These are phyloP conservation scores for Meghimatium bilineatum DNA, from an alignment of 2,888 invertebrate species.

Conservation along the genomic window DNA sequence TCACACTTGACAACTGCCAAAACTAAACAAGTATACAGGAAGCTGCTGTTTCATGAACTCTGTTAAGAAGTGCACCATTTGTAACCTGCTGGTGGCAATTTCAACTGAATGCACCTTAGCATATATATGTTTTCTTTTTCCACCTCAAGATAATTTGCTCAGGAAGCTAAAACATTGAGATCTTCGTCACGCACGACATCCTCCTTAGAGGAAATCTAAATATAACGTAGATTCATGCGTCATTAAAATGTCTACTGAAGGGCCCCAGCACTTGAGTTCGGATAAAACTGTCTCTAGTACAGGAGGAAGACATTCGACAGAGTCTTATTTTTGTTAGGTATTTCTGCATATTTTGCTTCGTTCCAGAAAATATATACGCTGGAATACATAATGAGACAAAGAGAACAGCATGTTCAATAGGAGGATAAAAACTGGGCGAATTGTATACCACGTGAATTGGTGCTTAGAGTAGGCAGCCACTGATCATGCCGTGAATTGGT, in stretches of 20 bases:
- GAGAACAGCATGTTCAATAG: too few species aligned
- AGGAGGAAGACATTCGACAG: too few species aligned
- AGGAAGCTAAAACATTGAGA: not conserved
- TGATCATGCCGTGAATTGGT: too few species aligned
- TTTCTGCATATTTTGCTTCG: too few species aligned
- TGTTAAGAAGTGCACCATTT: not conserved
- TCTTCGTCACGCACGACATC: not conserved
- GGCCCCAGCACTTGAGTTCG: not conserved
- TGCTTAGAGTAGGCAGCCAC: too few species aligned
- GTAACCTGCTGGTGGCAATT: not conserved
- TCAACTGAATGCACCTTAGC: not conserved
- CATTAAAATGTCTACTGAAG: not conserved
- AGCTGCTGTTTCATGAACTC: not conserved
- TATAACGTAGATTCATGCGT: not conserved
- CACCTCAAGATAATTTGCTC: not conserved
- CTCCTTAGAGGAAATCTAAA: not conserved
- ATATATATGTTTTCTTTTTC: not conserved
- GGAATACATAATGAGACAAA: too few species aligned
- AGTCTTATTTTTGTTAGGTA: too few species aligned
- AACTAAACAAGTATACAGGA: not conserved
- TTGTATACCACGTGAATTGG: too few species aligned
- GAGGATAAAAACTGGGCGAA: too few species aligned
- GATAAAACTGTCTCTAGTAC: too few species aligned
- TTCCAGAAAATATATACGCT: too few species aligned
- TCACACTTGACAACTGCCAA: too few species aligned